phyloP scores from a whole-genome alignment of 2,797 vertebrate genomes.

The Pampus argenteus region DNA sequence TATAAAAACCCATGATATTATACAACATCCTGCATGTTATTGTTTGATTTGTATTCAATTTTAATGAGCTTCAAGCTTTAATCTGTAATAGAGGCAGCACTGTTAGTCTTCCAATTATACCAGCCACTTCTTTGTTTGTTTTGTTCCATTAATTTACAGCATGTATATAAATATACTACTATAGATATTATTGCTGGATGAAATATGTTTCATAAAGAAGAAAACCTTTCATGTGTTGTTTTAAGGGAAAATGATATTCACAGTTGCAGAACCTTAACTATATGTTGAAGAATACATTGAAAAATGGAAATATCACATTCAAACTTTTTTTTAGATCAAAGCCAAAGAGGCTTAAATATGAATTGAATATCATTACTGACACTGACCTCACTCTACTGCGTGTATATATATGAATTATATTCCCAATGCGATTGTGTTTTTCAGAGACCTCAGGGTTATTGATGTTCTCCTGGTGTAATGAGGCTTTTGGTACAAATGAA shows the following conservation, averaged over 20 bases:
- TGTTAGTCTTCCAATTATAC: neutral
- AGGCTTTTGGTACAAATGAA: constrained; percentile 48
- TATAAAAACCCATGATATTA: neutral
- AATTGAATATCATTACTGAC: constrained; percentile 24
- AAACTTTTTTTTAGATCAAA: constrained; percentile 20
- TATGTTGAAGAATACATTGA: neutral
- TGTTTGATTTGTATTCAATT: constrained; percentile 2
- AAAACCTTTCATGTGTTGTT: neutral
- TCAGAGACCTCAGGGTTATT: constrained; percentile 35
- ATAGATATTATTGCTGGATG: constrained; percentile 5
- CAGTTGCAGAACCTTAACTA: no score
- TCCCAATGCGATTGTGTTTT: constrained; percentile 19
- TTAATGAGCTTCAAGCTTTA: constrained; percentile 28
- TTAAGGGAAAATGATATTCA: constrained; percentile 2
- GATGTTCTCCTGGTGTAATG: constrained; percentile 35
- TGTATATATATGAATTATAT: no score
- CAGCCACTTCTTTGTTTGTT: neutral
- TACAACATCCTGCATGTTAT: neutral
- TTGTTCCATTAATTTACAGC: constrained; percentile 5
- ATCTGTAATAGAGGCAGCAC: neutral
- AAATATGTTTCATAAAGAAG: neutral
- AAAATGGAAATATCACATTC: constrained; percentile 5
- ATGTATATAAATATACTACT: neutral
- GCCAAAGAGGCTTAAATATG: constrained; percentile 28
- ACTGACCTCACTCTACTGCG: neutral